Evolutionary conservation across 92 coral and sea anemone species (phyloP).

Genomic region (Palythoa grandis): DNA sequence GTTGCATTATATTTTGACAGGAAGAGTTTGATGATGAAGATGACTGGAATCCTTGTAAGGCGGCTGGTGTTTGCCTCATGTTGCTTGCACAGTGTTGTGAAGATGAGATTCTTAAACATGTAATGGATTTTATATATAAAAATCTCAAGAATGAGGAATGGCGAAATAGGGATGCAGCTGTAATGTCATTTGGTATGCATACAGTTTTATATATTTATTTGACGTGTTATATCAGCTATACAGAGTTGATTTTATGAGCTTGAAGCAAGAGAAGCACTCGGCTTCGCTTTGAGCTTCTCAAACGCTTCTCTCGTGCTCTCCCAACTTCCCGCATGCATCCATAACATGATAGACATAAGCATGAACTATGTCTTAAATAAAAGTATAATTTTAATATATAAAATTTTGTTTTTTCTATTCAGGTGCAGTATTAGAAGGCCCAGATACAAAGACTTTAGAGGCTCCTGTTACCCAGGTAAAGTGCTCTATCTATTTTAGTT

Average conservation of each 20-base stretch:
- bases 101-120: slow-evolving; percentile 66
- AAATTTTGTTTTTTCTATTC: neutral
- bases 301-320: no score
- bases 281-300: no score
- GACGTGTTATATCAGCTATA: no score
- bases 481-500: no score
- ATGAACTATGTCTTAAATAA: no score
- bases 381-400: no score
- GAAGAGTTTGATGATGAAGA: slow-evolving; percentile 99
- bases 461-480: slow-evolving; percentile 75
- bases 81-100: slow-evolving; percentile 98
- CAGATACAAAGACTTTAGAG: slow-evolving; percentile 77
- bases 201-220: neutral
- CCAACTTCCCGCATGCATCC: no score
- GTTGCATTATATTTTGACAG: slow-evolving; percentile 43
- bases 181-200: slow-evolving; percentile 95
- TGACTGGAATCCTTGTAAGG: slow-evolving; percentile 99
- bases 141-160: slow-evolving; percentile 72
- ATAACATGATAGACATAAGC: no score
- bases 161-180: slow-evolving; percentile 93
- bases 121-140: slow-evolving; percentile 64
- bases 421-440: slow-evolving; percentile 98
- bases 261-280: no score
- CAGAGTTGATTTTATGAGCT: no score
- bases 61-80: slow-evolving; percentile 97